These are phyloP conservation scores for Sminthurides bifidus DNA, from an alignment of 1,140 invertebrate species.

Conservation along the genomic window DNA sequence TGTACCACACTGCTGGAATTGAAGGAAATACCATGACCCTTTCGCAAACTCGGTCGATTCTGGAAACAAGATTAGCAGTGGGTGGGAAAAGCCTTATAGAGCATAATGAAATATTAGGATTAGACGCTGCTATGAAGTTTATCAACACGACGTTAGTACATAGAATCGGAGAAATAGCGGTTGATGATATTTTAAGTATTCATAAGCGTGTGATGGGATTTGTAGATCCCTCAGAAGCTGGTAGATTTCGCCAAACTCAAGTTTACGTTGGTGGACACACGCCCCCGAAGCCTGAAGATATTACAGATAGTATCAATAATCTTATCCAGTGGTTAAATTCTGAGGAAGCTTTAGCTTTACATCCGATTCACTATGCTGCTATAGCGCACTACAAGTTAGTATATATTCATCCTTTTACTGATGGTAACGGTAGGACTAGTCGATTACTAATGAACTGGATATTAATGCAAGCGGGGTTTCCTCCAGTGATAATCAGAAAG, in stretches of 20 bases:
- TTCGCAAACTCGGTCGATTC: conserved; percentile 78
- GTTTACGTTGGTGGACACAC: conserved; percentile 87
- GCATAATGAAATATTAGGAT: conserved; percentile 88
- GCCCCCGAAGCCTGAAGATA: conserved; percentile 68
- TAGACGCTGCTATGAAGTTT: conserved; percentile 90
- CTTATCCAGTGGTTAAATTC: conserved; percentile 85
- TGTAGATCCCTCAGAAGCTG: conserved; percentile 80
- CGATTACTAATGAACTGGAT: conserved; percentile 86
- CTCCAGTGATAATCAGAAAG: conserved; percentile 87
- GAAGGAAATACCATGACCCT: conserved; percentile 95
- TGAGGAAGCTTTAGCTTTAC: conserved; percentile 64
- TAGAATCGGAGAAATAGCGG: conserved; percentile 54
- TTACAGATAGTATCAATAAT: conserved; percentile 69
- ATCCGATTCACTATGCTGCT: conserved; percentile 52
- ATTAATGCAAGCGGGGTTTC: conserved; percentile 94
- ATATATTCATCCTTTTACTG: conserved; percentile 64
- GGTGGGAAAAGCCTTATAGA: conserved; percentile 89
- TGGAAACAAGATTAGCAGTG: conserved; percentile 86
- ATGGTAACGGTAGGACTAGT: conserved; percentile 90
- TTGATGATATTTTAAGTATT: conserved; percentile 83
- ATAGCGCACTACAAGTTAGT: conserved; percentile 79
- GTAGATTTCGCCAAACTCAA: conserved; percentile 66
- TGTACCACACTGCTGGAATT: conserved; percentile 94
- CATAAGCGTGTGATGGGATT: conserved; percentile 85
- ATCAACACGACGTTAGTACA: conserved; percentile 67